These are phyloP conservation scores for Boulengeromyrus knoepffleri DNA, from an alignment of 2,113 vertebrate species.

Conservation along the genomic window DNA sequence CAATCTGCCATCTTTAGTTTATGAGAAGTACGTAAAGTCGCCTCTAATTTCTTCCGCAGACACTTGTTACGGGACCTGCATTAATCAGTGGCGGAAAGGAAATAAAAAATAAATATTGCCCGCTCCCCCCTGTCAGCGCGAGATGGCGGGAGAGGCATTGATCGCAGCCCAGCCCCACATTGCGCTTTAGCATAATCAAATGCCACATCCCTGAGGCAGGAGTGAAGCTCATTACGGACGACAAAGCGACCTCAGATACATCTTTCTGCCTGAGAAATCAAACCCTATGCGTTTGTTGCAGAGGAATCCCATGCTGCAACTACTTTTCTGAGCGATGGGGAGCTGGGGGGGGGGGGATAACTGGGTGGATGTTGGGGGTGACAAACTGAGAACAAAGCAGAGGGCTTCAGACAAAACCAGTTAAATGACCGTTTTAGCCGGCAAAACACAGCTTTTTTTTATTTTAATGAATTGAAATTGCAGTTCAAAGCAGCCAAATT, in stretches of 20 bases:
- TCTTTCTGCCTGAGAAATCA: neutral
- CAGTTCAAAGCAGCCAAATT: neutral
- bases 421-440: neutral
- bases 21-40: neutral
- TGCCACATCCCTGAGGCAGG: neutral
- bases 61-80: neutral
- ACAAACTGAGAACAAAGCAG: neutral
- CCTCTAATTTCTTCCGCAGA: neutral
- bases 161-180: neutral
- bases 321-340: neutral
- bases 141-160: neutral
- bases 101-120: neutral
- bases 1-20: neutral
- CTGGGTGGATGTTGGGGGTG: neutral
- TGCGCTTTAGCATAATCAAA: slow-evolving; percentile 1
- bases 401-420: neutral
- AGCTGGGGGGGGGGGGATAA: neutral
- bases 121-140: neutral
- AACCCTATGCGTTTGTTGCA: neutral
- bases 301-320: neutral
- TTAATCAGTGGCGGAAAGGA: neutral
- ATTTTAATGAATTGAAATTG: neutral
- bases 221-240: neutral
- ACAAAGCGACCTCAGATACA: neutral
- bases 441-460: neutral